Conservation (phyloP, 1,140 invertebrate species). For the Bombus impatiens region DNA sequence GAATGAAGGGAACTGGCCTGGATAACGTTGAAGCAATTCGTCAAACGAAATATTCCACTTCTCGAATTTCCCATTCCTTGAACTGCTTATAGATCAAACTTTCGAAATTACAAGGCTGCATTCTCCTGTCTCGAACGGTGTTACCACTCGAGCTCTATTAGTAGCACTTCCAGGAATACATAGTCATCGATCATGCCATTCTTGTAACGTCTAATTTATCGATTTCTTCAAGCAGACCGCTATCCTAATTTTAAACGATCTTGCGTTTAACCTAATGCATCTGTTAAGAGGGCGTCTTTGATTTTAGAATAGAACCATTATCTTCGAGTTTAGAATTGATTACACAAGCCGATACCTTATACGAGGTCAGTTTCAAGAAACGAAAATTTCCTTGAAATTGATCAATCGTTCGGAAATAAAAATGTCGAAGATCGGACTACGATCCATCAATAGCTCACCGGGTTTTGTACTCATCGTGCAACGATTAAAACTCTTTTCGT, state of each 20-base stretch:
- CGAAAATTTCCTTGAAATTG: neutral
- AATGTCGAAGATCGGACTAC: neutral
- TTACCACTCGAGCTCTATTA: conserved; percentile 21
- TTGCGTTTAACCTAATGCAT: neutral
- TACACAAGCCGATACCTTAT: neutral
- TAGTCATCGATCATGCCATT: conserved; percentile 20
- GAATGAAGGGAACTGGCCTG: neutral
- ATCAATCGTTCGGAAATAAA: conserved; percentile 12
- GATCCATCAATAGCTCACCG: conserved; percentile 13
- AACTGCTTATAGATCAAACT: neutral
- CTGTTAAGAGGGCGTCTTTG: neutral
- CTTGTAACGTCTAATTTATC: conserved; percentile 16
- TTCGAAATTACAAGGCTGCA: conserved; percentile 6
- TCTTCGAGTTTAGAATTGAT: neutral
- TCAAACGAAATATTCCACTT: neutral
- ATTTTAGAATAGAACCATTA: neutral
- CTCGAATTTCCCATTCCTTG: neutral
- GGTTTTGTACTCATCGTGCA: neutral
- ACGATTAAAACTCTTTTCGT: conserved; percentile 31
- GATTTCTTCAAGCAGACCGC: conserved; percentile 11
- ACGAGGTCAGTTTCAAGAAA: neutral
- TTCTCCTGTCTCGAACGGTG: neutral
- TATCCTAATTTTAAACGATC: conserved; percentile 26
- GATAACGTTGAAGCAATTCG: conserved; percentile 6
- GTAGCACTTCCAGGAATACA: conserved; percentile 9